Percentiles rank a stretch among this genome's conserved stretches.
Conservation (phyloP, 2,113 vertebrate species). For the Dendrocopos noguchii region DNA sequence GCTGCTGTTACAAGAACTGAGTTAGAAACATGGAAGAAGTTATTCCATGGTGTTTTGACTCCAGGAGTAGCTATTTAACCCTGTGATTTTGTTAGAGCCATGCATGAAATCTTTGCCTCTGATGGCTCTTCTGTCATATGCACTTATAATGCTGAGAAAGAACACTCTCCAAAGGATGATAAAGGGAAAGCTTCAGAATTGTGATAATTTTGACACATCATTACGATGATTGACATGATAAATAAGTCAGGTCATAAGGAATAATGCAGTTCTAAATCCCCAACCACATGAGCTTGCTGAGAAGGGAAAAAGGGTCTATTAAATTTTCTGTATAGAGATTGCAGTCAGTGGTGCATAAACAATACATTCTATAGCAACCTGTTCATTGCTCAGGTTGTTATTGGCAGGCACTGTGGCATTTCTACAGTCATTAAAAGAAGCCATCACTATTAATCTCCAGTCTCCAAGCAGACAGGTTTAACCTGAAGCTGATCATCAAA, state of each 20-base stretch:
- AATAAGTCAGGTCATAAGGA: conserved; percentile 74
- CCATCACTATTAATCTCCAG: conserved; percentile 48
- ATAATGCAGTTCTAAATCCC: conserved; percentile 63
- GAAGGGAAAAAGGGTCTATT: conserved; percentile 20
- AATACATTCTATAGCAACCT: conserved; percentile 52
- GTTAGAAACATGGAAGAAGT: conserved; percentile 29
- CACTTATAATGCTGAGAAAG: neutral
- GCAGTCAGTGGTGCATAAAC: conserved; percentile 40
- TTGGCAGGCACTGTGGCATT: conserved; percentile 43
- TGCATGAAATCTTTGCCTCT: neutral
- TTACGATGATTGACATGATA: conserved; percentile 72
- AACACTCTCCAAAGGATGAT: neutral
- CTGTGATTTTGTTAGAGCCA: neutral
- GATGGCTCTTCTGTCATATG: conserved; percentile 4
- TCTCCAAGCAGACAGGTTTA: conserved; percentile 37
- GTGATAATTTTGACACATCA: conserved; percentile 63
- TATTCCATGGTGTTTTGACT: conserved; percentile 27
- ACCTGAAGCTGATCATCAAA: conserved; percentile 47
- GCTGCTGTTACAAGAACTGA: neutral
- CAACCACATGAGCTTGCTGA: conserved; percentile 41
- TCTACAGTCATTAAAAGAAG: conserved; percentile 49
- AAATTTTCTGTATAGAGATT: conserved; percentile 56
- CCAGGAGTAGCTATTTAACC: neutral
- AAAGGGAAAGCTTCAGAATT: conserved; percentile 31
- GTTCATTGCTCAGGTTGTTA: conserved; percentile 64